Conservation (phyloP, 2,888 invertebrate genomes). For the Drosophila rellima region DNA sequence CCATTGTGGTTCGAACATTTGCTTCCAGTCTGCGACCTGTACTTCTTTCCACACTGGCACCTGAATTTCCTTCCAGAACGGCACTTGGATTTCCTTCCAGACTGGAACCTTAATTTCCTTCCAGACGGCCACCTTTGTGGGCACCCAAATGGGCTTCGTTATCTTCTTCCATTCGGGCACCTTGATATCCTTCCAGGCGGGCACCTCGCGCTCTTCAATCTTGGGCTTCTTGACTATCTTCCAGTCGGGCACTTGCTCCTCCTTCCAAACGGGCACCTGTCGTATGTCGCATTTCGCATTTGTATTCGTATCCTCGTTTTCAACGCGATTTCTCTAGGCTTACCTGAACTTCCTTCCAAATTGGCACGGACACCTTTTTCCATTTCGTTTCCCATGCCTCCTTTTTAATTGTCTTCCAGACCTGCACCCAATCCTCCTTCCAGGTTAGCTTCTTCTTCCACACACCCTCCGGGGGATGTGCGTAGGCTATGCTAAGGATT, state of each 20-base stretch:
- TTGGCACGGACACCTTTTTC: slow-evolving; percentile 91
- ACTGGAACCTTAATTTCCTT: slow-evolving; percentile 90
- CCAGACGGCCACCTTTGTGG: slow-evolving; percentile 88
- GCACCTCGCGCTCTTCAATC: slow-evolving; percentile 91
- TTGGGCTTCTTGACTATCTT: slow-evolving; percentile 88
- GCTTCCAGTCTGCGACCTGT: slow-evolving; percentile 85
- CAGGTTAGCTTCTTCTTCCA: slow-evolving; percentile 94
- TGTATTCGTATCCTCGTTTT: not conserved
- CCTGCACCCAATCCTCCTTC: slow-evolving; percentile 91
- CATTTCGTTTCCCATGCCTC: slow-evolving; percentile 91
- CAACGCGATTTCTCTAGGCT: not conserved
- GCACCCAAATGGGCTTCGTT: slow-evolving; percentile 86
- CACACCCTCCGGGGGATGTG: slow-evolving; percentile 88
- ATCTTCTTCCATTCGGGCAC: slow-evolving; percentile 89
- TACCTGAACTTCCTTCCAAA: slow-evolving; percentile 89
- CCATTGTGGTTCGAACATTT: slow-evolving; percentile 89
- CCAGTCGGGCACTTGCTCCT: slow-evolving; percentile 91
- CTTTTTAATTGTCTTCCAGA: slow-evolving; percentile 92
- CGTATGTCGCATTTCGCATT: not conserved
- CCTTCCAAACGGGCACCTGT: slow-evolving; percentile 90
- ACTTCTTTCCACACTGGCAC: slow-evolving; percentile 90
- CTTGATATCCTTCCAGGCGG: slow-evolving; percentile 90
- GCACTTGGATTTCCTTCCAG: slow-evolving; percentile 83
- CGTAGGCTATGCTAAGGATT: slow-evolving; percentile 80
- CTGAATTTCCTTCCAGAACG: slow-evolving; percentile 88